Evolutionary conservation across 2,888 invertebrate genomes (phyloP).

Genomic region (Cheilosia soror): DNA sequence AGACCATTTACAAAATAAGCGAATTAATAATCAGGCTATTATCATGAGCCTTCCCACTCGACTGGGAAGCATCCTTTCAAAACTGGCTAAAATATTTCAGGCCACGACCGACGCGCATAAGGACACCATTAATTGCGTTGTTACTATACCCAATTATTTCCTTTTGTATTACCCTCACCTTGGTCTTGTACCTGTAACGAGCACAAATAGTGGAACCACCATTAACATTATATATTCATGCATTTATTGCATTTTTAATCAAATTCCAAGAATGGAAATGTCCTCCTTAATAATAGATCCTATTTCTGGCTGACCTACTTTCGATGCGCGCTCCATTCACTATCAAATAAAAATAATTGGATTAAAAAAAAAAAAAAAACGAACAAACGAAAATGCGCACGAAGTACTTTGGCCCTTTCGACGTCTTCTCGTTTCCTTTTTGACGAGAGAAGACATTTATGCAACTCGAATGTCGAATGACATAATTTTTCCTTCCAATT

Average conservation of each 20-base stretch:
- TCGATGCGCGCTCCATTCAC: slow-evolving; percentile 17
- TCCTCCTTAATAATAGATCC: slow-evolving; percentile 57
- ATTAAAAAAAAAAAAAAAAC: slow-evolving; percentile 52
- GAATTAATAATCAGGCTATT: slow-evolving; percentile 3
- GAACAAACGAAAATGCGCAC: slow-evolving; percentile 27
- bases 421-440: slow-evolving; percentile 6
- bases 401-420: slow-evolving; percentile 28
- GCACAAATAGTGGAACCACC: slow-evolving; percentile 26
- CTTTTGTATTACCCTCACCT: slow-evolving; percentile 36
- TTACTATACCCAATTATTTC: slow-evolving; percentile 20
- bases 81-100: slow-evolving; percentile 1
- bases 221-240: slow-evolving; percentile 40
- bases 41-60: not conserved
- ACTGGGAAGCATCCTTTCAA: not conserved
- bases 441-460: slow-evolving; percentile 45
- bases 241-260: slow-evolving; percentile 71
- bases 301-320: slow-evolving; percentile 62
- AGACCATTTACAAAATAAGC: not conserved
- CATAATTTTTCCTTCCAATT: slow-evolving; percentile 45
- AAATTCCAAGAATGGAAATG: slow-evolving; percentile 54
- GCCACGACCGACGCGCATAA: not conserved
- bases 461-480: slow-evolving; percentile 33
- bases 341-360: slow-evolving; percentile 60
- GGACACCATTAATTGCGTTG: not conserved
- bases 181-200: not conserved